phyloP scores from a whole-genome alignment of 2,113 vertebrate species.

The Condylura cristata region DNA sequence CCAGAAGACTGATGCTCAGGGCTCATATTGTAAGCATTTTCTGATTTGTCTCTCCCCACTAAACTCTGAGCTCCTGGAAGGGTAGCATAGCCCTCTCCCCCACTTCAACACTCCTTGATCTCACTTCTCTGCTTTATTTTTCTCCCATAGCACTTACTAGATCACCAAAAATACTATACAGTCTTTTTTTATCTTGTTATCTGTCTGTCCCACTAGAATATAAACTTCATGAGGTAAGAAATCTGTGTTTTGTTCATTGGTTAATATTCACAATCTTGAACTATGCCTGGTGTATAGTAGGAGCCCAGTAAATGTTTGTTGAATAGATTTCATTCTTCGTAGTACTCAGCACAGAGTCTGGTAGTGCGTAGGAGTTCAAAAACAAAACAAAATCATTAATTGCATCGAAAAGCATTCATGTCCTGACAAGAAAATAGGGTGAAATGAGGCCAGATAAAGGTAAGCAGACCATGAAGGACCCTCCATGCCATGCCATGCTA shows the following conservation, averaged over 20 bases:
- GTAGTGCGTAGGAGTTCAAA: background rate
- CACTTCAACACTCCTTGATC: background rate
- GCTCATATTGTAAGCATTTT: background rate
- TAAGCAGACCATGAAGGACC: background rate
- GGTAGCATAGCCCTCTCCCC: background rate
- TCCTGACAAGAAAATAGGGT: background rate
- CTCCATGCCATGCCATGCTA: background rate
- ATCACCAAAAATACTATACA: background rate
- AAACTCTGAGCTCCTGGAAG: background rate
- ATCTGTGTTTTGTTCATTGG: background rate
- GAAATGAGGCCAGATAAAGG: constrained; percentile 14
- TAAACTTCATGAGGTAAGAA: constrained; percentile 38
- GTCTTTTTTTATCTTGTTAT: background rate
- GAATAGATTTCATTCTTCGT: background rate
- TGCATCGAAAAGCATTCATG: constrained; percentile 39
- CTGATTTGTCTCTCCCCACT: background rate
- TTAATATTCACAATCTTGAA: constrained; percentile 46
- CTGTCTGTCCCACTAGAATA: background rate
- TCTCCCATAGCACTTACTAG: constrained; percentile 1
- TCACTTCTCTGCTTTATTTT: constrained; percentile 18
- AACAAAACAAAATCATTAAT: constrained; percentile 49
- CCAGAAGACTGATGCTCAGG: background rate
- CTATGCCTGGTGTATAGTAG: background rate
- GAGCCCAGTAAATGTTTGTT: background rate
- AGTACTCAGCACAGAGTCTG: background rate